Base-by-base conservation (phyloP, 2,113 vertebrate genomes). In the Psophia crepitans region DNA sequence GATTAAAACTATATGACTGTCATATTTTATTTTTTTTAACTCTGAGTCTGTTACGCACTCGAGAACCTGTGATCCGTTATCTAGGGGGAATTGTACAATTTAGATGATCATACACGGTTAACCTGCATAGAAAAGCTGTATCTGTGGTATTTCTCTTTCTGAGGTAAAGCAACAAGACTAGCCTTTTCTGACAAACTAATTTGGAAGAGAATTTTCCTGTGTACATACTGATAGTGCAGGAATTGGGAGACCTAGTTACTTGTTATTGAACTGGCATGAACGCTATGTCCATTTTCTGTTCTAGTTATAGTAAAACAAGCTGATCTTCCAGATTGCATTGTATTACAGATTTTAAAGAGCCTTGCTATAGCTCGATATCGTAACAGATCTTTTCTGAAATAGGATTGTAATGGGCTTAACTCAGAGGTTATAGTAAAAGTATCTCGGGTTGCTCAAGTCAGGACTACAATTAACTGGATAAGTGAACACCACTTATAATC, bases 261-360 rank as follows among this genome's bases (percentile, higher is more conserved):
- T 78, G 51, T 87, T 91, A 70, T 70, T 93, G 90, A 92, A 57
- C 43, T 74, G 74, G 15, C 44, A 43, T 57, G 85, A 89, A 76
- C 4, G 10, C 71, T 92, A 66, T 84, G 66, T 92, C 64, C 49
- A 16, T 94, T 96, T 93, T 93, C 60, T 74, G 79, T 90, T 90
- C 76, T 73, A 84, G 91, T 79, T 95, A 44, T 77, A 78, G 84
- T 66, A 71, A 94, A 94, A 79, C 84, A 96, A 91, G 58, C 78
- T 91, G 89, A 92, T 93, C 39, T 78, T 71, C 73, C 53, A 89
- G 92, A 91, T 82, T 89, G 44, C 76, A 53, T 80, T 56, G 35
- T 93, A 15, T 76, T 85, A 71, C 70, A 87, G 84, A 43, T 92
- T 97, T 91, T 97, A 93, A 92, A 92, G 89, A 87, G 48, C 65